Conservation (phyloP, 2,797 vertebrate genomes). For the Pygocentrus nattereri region DNA sequence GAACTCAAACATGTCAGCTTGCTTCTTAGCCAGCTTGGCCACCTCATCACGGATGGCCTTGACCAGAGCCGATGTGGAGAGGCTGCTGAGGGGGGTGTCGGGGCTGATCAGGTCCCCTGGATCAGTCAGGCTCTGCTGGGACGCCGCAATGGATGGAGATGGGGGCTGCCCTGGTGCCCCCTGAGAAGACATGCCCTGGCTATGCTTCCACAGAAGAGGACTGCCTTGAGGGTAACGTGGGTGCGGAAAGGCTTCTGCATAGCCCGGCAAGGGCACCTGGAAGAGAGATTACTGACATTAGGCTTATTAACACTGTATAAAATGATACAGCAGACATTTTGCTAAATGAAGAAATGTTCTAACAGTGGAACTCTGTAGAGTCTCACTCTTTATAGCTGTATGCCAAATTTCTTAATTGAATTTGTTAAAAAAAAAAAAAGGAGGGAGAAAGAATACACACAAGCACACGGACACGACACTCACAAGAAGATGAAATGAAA, state of each 20-base stretch:
- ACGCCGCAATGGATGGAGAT: slow-evolving; percentile 76
- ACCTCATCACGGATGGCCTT: slow-evolving; percentile 97
- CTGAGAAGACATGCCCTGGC: slow-evolving; percentile 80
- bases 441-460: slow-evolving; percentile 32
- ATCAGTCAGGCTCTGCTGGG: slow-evolving; percentile 89
- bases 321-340: neutral
- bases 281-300: slow-evolving; percentile 47
- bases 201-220: slow-evolving; percentile 89
- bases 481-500: slow-evolving; percentile 52
- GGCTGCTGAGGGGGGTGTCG: slow-evolving; percentile 87
- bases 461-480: slow-evolving; percentile 53
- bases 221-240: slow-evolving; percentile 92
- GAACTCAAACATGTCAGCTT: slow-evolving; percentile 97
- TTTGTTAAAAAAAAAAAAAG: slow-evolving; percentile 48
- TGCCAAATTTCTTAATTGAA: slow-evolving; percentile 47
- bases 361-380: slow-evolving; percentile 52
- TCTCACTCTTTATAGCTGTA: slow-evolving; percentile 57
- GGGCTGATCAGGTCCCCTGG: slow-evolving; percentile 80
- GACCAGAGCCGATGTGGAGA: slow-evolving; percentile 95
- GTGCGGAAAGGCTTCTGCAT: slow-evolving; percentile 94
- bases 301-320: neutral
- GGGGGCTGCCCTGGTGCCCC: slow-evolving; percentile 83
- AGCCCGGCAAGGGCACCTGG: slow-evolving; percentile 94
- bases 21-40: slow-evolving; percentile 97
- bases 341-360: slow-evolving; percentile 27